A percentile compares a stretch with the other conserved stretches of the same genome.
Conservation (phyloP, 2,888 invertebrate genomes). For the Drosophila anceps region DNA sequence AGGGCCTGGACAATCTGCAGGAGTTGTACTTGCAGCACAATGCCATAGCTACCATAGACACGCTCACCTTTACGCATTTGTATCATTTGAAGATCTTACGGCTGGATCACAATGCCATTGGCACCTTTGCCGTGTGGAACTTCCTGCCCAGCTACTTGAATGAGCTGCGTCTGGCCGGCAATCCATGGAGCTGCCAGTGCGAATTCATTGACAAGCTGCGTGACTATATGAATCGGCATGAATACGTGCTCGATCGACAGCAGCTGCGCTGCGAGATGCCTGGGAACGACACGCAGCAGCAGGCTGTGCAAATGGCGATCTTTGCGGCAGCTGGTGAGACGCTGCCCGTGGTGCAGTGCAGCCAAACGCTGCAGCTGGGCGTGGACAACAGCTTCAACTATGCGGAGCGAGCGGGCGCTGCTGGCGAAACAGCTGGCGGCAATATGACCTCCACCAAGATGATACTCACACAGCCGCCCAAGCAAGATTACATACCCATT, state of each 20-base stretch:
- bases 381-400: conserved; percentile 59
- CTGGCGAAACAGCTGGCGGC: conserved; percentile 82
- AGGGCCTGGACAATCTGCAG: conserved; percentile 92
- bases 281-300: conserved; percentile 67
- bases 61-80: conserved; percentile 93
- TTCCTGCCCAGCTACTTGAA: conserved; percentile 88
- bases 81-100: conserved; percentile 93
- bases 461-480: conserved; percentile 85
- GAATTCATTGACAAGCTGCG: conserved; percentile 92
- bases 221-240: conserved; percentile 92
- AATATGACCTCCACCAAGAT: conserved; percentile 89
- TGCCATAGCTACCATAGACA: conserved; percentile 92
- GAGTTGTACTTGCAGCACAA: conserved; percentile 96
- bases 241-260: conserved; percentile 91
- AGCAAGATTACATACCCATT: conserved; percentile 93
- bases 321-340: conserved; percentile 69
- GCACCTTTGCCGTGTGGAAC: conserved; percentile 93
- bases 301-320: conserved; percentile 72
- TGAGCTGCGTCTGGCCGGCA: conserved; percentile 90
- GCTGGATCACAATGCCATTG: conserved; percentile 93
- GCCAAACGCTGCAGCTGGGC: conserved; percentile 68
- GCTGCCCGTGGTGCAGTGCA: conserved; percentile 78
- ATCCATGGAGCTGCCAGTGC: conserved; percentile 96
- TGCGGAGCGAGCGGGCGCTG: conserved; percentile 56
- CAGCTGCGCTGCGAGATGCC: conserved; percentile 90